phyloP scores from a whole-genome alignment of 2,797 vertebrate genomes.

The Acipenser transmontanus region DNA sequence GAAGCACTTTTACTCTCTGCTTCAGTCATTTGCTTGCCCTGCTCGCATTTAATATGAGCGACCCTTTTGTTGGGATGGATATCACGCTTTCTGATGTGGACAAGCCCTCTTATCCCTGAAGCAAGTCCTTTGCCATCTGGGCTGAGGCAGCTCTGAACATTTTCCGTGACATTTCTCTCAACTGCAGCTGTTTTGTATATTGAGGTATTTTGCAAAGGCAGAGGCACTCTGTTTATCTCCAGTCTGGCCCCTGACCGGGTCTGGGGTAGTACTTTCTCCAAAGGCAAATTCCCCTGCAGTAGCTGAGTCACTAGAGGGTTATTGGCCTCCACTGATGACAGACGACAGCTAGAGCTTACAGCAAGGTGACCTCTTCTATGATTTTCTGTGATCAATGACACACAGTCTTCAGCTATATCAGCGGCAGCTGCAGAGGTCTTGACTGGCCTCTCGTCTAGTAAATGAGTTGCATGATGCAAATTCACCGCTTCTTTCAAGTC shows the following conservation, averaged over 20 bases:
- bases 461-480: conserved; percentile 39
- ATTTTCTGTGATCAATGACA: conserved; percentile 49
- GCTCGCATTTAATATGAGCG: conserved; percentile 61
- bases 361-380: conserved; percentile 52
- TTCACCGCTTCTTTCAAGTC: conserved; percentile 50
- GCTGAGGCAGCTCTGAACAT: conserved; percentile 54
- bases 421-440: conserved; percentile 33
- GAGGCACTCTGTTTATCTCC: conserved; percentile 67
- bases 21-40: conserved; percentile 55
- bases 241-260: conserved; percentile 65
- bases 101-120: conserved; percentile 40
- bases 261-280: conserved; percentile 72
- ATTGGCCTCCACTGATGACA: conserved; percentile 73
- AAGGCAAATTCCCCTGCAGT: conserved; percentile 69
- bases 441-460: conserved; percentile 16
- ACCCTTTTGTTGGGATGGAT: conserved; percentile 68
- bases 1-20: conserved; percentile 56
- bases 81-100: conserved; percentile 64
- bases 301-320: conserved; percentile 75
- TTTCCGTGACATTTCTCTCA: conserved; percentile 52
- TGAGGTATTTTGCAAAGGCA: conserved; percentile 66
- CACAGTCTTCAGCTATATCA: conserved; percentile 46
- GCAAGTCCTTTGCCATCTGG: conserved; percentile 58
- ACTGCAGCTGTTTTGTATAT: conserved; percentile 52
- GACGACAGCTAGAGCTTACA: conserved; percentile 57